Evolutionary conservation across 2,888 invertebrate species (phyloP).

Genomic region (Athripsodes cinereus): DNA sequence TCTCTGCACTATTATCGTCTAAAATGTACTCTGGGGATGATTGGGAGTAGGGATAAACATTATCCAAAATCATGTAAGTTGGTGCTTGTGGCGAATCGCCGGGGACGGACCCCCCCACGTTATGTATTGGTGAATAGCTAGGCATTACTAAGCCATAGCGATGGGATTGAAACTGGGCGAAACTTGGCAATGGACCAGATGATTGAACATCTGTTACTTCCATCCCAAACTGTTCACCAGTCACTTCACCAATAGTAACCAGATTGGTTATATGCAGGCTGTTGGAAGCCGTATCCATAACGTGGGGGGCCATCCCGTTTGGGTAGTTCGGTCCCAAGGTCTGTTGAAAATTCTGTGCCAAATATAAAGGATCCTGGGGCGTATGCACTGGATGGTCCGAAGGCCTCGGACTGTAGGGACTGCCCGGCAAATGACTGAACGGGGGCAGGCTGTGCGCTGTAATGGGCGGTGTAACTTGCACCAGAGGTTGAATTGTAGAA

Average conservation of each 20-base stretch:
- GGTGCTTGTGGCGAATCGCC: conserved; percentile 47
- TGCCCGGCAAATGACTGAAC: conserved; percentile 55
- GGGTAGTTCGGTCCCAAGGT: conserved; percentile 66
- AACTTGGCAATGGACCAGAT: conserved; percentile 56
- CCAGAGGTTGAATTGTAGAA: conserved; percentile 54
- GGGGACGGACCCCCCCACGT: conserved; percentile 72
- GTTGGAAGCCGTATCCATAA: conserved; percentile 70
- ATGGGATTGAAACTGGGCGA: conserved; percentile 57
- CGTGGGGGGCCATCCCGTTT: conserved; percentile 83
- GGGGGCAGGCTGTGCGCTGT: conserved; percentile 52
- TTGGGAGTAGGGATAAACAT: conserved; percentile 25
- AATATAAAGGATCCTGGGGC: conserved; percentile 53
- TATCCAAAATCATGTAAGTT: conserved; percentile 44
- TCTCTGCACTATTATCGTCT: conserved; percentile 20
- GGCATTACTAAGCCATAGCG: conserved; percentile 53
- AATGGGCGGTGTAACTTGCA: conserved; percentile 51
- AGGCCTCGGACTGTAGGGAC: conserved; percentile 53
- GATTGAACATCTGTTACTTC: conserved; percentile 46
- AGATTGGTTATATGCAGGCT: conserved; percentile 62
- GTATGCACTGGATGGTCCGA: conserved; percentile 55
- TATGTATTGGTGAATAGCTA: conserved; percentile 56
- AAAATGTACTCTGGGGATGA: conserved; percentile 7
- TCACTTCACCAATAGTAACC: conserved; percentile 78
- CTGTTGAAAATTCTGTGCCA: conserved; percentile 55
- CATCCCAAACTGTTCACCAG: conserved; percentile 45